Conservation (phyloP, 2,888 invertebrate species). For the Thereva nobilitata region DNA sequence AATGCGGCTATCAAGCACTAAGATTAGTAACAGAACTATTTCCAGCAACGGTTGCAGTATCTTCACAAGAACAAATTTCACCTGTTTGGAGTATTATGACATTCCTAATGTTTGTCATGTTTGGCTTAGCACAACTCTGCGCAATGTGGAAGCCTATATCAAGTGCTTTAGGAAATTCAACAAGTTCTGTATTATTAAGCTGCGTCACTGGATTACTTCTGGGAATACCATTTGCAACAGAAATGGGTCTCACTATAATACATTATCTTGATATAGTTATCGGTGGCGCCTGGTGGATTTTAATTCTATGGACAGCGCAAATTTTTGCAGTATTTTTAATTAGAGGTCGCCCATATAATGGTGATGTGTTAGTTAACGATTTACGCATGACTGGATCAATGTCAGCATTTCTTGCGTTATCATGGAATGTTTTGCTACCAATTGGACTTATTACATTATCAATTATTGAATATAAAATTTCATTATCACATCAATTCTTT, state of each 20-base stretch:
- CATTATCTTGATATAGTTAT: constrained; percentile 84
- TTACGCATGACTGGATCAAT: constrained; percentile 61
- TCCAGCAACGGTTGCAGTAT: constrained; percentile 78
- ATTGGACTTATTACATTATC: constrained; percentile 76
- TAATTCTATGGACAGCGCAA: constrained; percentile 75
- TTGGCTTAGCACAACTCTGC: constrained; percentile 85
- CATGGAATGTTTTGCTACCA: constrained; percentile 86
- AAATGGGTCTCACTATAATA: constrained; percentile 79
- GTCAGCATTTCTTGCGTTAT: constrained; percentile 73
- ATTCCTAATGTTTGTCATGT: constrained; percentile 81
- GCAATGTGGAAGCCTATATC: constrained; percentile 92
- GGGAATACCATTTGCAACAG: constrained; percentile 85
- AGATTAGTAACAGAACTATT: constrained; percentile 88
- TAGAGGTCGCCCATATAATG: constrained; percentile 82
- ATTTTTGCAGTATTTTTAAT: constrained; percentile 84
- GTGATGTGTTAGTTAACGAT: constrained; percentile 60
- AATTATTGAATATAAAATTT: constrained; percentile 72
- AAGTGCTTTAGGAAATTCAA: constrained; percentile 75
- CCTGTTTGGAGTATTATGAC: constrained; percentile 89
- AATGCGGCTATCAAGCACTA: constrained; percentile 82
- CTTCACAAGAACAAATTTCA: constrained; percentile 75
- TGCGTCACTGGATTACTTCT: constrained; percentile 81
- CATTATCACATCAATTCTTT: constrained; percentile 70
- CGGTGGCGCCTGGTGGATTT: constrained; percentile 86
- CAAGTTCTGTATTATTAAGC: constrained; percentile 72